Base-by-base conservation (phyloP, 1,140 invertebrate species). In the Orchestia grillus region DNA sequence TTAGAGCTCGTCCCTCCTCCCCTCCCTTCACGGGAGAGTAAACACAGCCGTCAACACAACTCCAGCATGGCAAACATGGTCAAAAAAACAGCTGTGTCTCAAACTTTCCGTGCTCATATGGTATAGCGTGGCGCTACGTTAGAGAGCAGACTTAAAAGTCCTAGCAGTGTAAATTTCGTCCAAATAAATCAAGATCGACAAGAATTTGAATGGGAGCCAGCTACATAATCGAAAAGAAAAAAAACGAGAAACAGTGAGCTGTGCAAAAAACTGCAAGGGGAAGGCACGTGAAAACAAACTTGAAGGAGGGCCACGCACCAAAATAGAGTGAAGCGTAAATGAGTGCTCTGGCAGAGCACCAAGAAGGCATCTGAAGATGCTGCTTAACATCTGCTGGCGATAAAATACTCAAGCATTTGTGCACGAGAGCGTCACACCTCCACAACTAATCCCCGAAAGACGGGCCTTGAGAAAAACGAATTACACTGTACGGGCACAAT, bases 311-410 rank as follows among this genome's bases (percentile, higher is more conserved):
- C 88, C 43, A 41, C n/a, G 88, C 43, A 42, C 88, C 43, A 90
- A 90, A 90, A 90, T 90, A 90, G 88, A 90, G 88, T 90, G 88
- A 90, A 90, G 88, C 88, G 88, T 90, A 90, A 90, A 90, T 90
- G 88, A 90, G 88, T 90, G 88, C 62, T 90, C 88, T 90, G 88
- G 88, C 88, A 90, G 43, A 41, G 88, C 88, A 90, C 88, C 88
- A 90, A 44, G 88, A 90, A 90, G 41, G 43, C 88, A 44, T 90
- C 88, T 42, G 36, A 44, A 90, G 88, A 90, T 44, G 88, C 88
- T 90, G 41, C n/a, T 42, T 41, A 90, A 44, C 41, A 90, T 90
- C 88, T 90, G 88, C 88, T 90, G 42, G 43, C 88, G 43, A 41
- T 90, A 42, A 90, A 90, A 90, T 90, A 90, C 88, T 90, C 88